Base-by-base conservation (phyloP, 2,888 invertebrate species). In the Hypolimnas misippus region DNA sequence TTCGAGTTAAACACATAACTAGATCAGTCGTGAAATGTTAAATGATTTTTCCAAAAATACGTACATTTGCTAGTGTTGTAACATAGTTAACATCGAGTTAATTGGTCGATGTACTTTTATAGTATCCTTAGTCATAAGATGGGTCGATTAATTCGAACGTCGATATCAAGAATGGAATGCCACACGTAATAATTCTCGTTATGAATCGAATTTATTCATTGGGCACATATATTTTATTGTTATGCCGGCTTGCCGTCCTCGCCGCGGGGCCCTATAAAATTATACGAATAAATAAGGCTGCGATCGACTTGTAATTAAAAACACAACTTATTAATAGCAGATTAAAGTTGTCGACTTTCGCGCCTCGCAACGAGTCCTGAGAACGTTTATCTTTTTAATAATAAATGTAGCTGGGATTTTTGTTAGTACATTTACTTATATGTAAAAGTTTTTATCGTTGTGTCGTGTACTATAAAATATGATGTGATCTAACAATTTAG, bases 291-390 rank as follows among this genome's bases (percentile, higher is more conserved):
- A 89, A 90, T 91, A 91, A 89, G 78, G 78, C 74, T 70, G 77
- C 78, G 84, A 92, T 91, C 85, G 83, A 71, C 70, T 73, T 82
- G 81, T 91, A 92, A 91, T 92, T 91, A 91, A 92, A 91, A 90
- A 86, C 87, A 87, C 90, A 90, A 90, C 89, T 90, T 91, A 87
- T 88, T 89, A 90, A 89, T 89, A 87, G 86, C 83, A 84, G 87
- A 90, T 90, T 89, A 89, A 86, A 79, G 84, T 81, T 87, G 83
- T 82, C 86, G 82, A 83, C 85, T 89, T 86, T 90, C 84, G 86
- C 88, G 86, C 86, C 86, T 83, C 50, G 49, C 53, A 52, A 33
- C 49, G 25, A 31, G 35, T 52, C 35, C 57, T 17, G 29, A 25
- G 42, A 42, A 29, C 40, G n/a, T 44, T 33, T 53, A 21, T 31